Percentiles rank a stretch among this genome's conserved stretches.
These are phyloP conservation scores for Drosophila longiperda DNA, from an alignment of 2,888 invertebrate species.

Conservation along the genomic window DNA sequence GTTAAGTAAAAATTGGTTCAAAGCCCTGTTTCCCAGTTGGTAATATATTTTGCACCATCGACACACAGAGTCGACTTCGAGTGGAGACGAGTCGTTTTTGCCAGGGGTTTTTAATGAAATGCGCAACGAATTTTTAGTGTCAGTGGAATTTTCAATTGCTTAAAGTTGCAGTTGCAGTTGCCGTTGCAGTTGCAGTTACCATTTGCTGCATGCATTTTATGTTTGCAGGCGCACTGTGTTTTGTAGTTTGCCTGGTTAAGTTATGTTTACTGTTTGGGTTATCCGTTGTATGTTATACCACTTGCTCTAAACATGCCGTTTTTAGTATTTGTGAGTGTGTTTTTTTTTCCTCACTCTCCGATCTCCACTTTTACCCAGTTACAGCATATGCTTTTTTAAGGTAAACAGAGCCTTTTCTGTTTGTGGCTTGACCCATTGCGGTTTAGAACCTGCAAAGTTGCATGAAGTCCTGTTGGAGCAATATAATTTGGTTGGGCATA, in stretches of 20 bases:
- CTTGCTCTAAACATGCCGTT: conserved; percentile 41
- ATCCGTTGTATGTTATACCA: conserved; percentile 40
- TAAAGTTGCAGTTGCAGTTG: conserved; percentile 40
- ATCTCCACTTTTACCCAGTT: not conserved
- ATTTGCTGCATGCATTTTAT: conserved; percentile 31
- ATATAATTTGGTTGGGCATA: not conserved
- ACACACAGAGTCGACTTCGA: conserved; percentile 29
- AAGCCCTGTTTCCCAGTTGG: conserved; percentile 60
- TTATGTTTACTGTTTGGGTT: conserved; percentile 63
- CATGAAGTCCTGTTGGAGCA: not conserved
- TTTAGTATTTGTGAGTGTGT: conserved; percentile 34
- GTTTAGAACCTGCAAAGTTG: not conserved
- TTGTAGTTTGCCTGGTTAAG: conserved; percentile 53
- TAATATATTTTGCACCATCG: conserved; percentile 75
- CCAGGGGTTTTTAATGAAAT: conserved; percentile 72
- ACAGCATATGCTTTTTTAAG: conserved; percentile 44
- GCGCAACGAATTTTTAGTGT: conserved; percentile 77
- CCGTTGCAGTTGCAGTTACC: conserved; percentile 50
- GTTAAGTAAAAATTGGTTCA: conserved; percentile 78
- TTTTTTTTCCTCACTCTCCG: not conserved
- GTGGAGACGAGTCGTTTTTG: conserved; percentile 51
- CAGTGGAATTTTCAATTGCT: conserved; percentile 78
- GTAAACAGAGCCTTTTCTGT: conserved; percentile 22
- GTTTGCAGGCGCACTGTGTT: conserved; percentile 26
- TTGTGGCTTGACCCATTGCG: conserved; percentile 13